Evolutionary conservation across 2,797 vertebrate genomes (phyloP).

Genomic region (Odontamblyopus lacepedii): DNA sequence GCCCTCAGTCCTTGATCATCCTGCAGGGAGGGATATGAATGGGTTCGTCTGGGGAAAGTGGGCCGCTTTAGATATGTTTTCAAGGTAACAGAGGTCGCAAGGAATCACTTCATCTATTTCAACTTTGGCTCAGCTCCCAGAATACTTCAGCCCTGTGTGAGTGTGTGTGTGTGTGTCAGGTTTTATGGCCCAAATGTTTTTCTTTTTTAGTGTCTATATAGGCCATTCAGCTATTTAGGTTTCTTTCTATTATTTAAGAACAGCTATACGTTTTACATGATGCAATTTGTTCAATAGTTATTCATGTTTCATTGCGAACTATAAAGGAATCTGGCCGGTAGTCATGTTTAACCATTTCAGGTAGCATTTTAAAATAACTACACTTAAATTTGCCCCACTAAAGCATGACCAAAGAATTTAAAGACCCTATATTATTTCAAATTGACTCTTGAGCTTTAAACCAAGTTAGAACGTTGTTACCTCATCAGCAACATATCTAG

Average conservation of each 20-base stretch:
- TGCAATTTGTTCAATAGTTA: too few species aligned
- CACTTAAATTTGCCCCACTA: too few species aligned
- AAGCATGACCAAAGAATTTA: too few species aligned
- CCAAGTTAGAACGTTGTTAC: too few species aligned
- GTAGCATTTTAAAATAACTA: too few species aligned
- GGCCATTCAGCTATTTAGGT: constrained; percentile 19
- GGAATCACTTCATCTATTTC: constrained; percentile 48
- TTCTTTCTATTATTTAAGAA: not conserved
- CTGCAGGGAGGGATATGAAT: constrained; percentile 40
- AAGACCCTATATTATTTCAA: too few species aligned
- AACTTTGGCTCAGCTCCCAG: constrained; percentile 44
- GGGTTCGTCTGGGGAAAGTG: constrained; percentile 24
- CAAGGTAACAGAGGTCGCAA: constrained; percentile 42
- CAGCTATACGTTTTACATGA: too few species aligned
- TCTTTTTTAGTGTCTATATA: constrained; percentile 23
- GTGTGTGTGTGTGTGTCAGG: constrained; percentile 15
- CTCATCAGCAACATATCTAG: too few species aligned
- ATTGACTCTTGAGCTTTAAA: too few species aligned
- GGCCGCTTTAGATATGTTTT: constrained; percentile 40
- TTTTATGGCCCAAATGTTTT: constrained; percentile 42
- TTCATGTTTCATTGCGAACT: too few species aligned
- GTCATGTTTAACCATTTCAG: too few species aligned
- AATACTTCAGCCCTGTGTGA: constrained; percentile 32
- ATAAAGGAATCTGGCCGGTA: too few species aligned
- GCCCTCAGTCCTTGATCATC: constrained; percentile 24